phyloP scores from a whole-genome alignment of 2,888 invertebrate species.

The Spodoptera littoralis region DNA sequence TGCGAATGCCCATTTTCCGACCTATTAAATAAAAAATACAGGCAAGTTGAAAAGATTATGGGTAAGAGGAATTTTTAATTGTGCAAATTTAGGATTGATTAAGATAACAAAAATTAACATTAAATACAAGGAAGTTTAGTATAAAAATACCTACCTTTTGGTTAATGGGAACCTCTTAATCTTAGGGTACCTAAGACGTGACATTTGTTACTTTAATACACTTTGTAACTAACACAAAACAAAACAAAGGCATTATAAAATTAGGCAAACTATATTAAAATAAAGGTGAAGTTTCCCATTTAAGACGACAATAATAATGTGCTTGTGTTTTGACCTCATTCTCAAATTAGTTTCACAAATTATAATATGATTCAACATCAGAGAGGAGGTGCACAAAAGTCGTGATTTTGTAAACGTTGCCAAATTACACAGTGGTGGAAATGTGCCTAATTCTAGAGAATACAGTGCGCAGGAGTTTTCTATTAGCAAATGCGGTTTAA shows the following conservation, averaged over 20 bases:
- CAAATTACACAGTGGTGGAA: conserved; percentile 82
- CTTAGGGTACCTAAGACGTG: too few relatives aligned
- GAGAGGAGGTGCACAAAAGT: conserved; percentile 65
- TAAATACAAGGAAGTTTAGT: too few relatives aligned
- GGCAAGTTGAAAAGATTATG: too few relatives aligned
- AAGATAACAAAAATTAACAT: too few relatives aligned
- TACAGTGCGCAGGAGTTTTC: conserved; percentile 84
- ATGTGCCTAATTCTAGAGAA: conserved; percentile 85
- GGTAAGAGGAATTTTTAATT: too few relatives aligned
- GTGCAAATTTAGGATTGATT: too few relatives aligned
- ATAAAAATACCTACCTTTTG: too few relatives aligned
- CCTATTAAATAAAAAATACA: too few relatives aligned
- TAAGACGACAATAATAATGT: conserved; percentile 37
- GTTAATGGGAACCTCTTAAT: too few relatives aligned
- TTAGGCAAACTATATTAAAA: conserved; percentile 37
- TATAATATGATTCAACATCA: conserved; percentile 62
- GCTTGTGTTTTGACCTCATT: conserved; percentile 64
- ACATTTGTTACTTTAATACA: too few relatives aligned
- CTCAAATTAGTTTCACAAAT: conserved; percentile 72
- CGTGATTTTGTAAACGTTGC: conserved; percentile 80
- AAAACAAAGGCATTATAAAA: conserved; percentile 32
- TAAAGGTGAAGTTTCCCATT: conserved; percentile 26
- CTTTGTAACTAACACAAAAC: conserved; percentile 1
- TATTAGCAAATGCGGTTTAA: conserved; percentile 86
- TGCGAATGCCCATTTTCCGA: too few relatives aligned